Conservation (phyloP, 2,113 vertebrate genomes). For the Triplophysa tibetana region DNA sequence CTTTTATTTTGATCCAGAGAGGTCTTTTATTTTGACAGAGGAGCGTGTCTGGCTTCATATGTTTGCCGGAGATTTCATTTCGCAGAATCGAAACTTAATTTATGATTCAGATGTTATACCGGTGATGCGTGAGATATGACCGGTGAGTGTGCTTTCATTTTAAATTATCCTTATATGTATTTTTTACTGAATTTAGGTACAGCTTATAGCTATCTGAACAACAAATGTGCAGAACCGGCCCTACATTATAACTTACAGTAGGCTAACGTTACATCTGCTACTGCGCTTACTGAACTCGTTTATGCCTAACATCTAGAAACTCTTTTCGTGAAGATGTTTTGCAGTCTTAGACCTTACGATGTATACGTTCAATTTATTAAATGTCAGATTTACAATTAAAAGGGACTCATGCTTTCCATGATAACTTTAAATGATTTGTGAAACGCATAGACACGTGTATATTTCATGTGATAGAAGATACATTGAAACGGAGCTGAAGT, state of each 20-base stretch:
- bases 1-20: not conserved
- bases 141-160: constrained; percentile 10
- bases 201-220: not conserved
- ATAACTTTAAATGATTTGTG: too few relatives aligned
- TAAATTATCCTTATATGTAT: not conserved
- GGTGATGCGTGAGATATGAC: not conserved
- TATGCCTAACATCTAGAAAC: not conserved
- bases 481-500: not conserved
- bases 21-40: constrained; percentile 2
- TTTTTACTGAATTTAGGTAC: not conserved
- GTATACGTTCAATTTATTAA: not conserved
- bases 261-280: not conserved
- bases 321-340: not conserved
- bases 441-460: not conserved
- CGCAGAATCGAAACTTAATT: not conserved
- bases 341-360: not conserved
- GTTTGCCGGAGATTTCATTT: not conserved
- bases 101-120: not conserved
- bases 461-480: not conserved
- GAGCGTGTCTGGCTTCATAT: not conserved
- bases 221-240: not conserved
- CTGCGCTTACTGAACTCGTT: not conserved
- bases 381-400: not conserved
- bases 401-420: not conserved
- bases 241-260: not conserved